Evolutionary conservation across 2,888 invertebrate species (phyloP), one percentile per base, ranked within the genome.

Genomic region (Volucella inanis): DNA sequence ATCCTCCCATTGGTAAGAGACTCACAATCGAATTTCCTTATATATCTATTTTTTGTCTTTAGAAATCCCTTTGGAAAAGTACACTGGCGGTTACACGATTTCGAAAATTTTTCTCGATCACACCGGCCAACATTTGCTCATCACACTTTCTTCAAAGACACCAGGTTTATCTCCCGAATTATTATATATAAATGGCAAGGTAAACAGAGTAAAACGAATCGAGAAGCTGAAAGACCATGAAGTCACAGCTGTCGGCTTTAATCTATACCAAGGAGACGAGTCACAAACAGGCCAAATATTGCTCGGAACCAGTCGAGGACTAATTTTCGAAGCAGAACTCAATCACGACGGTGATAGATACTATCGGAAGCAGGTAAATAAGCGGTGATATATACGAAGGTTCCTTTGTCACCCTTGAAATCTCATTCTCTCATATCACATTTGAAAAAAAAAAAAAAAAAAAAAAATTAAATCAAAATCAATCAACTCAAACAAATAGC

Each of bases 231-330:
- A 91, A 45, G 92, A 92, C 79, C 96, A 97, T 91, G 96, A 97
- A 90, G 95, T 99, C 31, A 98, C 98, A 0, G 96, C 97, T 64
- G 96, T 99, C 0, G 98, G 96, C 0, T 99, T 98, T 96, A 98
- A 97, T 91, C 94, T 94, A 88, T 94, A 94, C 76, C 95, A 96
- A 87, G 94, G 93, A 1, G 95, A 94, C 0, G 95, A 95, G 79
- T 92, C 90, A 1, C 94, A 95, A 0, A 97, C 98, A 0, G 97
- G 97, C 0, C 95, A 97, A 0, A 97, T 99, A 88, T 92, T 99
- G 50, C 90, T 98, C 55, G 98, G 98, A 8, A 98, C 98, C 0
- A 96, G 96, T 0, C 96, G 96, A 90, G 98, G 98, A 0, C 93
- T 97, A 55, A 96, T 98, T 84, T 95, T 98, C 91, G 98, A 98